Conservation (phyloP, 2,113 vertebrate species). For the Isichthys henryi region DNA sequence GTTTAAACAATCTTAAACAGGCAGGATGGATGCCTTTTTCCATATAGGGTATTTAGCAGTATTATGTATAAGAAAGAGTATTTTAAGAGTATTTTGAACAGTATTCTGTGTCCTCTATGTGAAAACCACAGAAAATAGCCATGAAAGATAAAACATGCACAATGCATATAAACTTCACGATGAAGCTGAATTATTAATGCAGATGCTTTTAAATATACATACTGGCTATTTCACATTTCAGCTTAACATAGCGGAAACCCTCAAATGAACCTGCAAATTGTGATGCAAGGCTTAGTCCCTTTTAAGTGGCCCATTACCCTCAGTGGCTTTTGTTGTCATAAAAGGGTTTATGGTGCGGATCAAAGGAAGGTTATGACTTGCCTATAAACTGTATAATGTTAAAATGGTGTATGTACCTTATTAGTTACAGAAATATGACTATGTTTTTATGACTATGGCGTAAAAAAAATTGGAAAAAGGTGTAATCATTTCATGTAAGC, state of each 20-base stretch:
- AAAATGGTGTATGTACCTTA: conserved; percentile 5
- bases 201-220: conserved; percentile 1
- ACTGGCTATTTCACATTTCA: background rate
- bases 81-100: background rate
- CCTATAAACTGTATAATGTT: conserved; percentile 5
- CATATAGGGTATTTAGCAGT: background rate
- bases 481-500: background rate
- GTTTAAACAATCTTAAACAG: background rate
- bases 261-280: conserved; percentile 8
- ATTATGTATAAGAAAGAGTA: background rate
- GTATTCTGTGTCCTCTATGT: background rate
- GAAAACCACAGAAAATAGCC: background rate
- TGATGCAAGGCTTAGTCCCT: background rate
- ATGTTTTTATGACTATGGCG: background rate
- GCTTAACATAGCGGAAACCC: background rate
- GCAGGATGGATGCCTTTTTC: background rate
- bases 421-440: conserved; percentile 4
- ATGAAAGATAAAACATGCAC: background rate
- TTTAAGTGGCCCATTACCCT: background rate
- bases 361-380: conserved; percentile 3
- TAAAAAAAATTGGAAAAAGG: background rate
- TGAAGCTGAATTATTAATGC: conserved; percentile 8
- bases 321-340: conserved; percentile 1
- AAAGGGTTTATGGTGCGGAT: conserved; percentile 10
- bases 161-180: background rate